Evolutionary conservation across 2,797 vertebrate genomes (phyloP), one percentile per base, ranked within the genome.

Genomic region (Atherinosoma microstoma): DNA sequence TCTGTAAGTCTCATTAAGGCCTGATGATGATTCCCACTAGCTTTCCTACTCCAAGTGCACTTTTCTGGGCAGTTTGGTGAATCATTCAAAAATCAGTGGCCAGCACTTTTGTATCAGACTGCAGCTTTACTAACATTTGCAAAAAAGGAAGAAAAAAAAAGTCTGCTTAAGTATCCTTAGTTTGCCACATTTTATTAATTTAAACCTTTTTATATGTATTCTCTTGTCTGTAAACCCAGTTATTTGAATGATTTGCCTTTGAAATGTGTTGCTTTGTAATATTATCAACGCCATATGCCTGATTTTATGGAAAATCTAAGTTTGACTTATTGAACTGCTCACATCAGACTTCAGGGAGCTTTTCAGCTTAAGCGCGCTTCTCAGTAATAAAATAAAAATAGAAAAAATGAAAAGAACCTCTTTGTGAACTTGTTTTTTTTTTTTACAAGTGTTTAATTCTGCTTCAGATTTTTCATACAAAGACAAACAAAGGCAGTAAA

Each of bases 321-420:
- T 89, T 91, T 88, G 85, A 79, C 71, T 65, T 83, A 78, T 89
- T 90, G 86, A 91, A 85, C 87, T 87, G 82, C 92, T 93, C 84
- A 90, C 76, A 87, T 92, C 79, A 67, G 85, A 93, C 87, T 93
- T 94, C 93, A 94, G 94, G 94, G 93, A 95, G 92, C 91, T 93
- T 93, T 93, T 86, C 88, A 91, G 92, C 84, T 90, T 90, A 87
- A 87, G 75, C 81, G 53, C 75, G 90, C 83, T 89, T 85, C 87
- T 89, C 84, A 79, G 69, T 87, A 91, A 90, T 89, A 83, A 89
- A 82, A 79, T 69, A 38, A 34, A 10, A 58, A 58, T 71, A 78
- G 73, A 65, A 61, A 82, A 49, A 5, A 70, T 18, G 42, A 47
- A 47, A 47, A 47, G 42, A n/a, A 54, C 13, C 0, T 35, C 57